Conservation (phyloP, 2,888 invertebrate genomes). For the Leucozona laternaria region DNA sequence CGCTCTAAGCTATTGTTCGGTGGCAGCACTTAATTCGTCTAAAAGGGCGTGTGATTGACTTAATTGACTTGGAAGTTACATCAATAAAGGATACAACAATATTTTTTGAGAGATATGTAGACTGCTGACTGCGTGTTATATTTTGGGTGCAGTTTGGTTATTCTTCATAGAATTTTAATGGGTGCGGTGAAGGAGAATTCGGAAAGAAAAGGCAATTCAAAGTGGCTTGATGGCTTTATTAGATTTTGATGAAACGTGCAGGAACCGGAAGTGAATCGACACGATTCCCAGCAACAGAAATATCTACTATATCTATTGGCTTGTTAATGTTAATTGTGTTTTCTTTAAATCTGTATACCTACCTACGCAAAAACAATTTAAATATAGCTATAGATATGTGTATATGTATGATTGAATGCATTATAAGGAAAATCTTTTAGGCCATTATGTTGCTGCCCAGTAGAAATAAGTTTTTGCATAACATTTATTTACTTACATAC, state of each 20-base stretch:
- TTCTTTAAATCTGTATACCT: neutral
- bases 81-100: slow-evolving; percentile 71
- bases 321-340: neutral
- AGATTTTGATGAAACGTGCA: slow-evolving; percentile 44
- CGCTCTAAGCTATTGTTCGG: slow-evolving; percentile 54
- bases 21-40: slow-evolving; percentile 78
- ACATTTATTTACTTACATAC: no score
- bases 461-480: no score
- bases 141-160: slow-evolving; percentile 54
- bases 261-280: slow-evolving; percentile 54
- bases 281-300: neutral
- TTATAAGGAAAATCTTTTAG: no score
- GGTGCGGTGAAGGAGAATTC: slow-evolving; percentile 35
- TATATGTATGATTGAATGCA: no score
- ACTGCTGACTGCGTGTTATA: slow-evolving; percentile 75
- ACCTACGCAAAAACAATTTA: neutral
- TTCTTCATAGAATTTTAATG: slow-evolving; percentile 44
- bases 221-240: slow-evolving; percentile 72
- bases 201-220: slow-evolving; percentile 23
- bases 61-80: slow-evolving; percentile 84
- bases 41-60: slow-evolving; percentile 84
- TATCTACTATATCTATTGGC: neutral
- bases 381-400: no score
- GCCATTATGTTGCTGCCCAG: no score
- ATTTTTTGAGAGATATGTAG: slow-evolving; percentile 10